Percentiles rank a stretch among this genome's conserved stretches.
Evolutionary conservation across 2,888 invertebrate species (phyloP).

Genomic region (Noctua janthe): DNA sequence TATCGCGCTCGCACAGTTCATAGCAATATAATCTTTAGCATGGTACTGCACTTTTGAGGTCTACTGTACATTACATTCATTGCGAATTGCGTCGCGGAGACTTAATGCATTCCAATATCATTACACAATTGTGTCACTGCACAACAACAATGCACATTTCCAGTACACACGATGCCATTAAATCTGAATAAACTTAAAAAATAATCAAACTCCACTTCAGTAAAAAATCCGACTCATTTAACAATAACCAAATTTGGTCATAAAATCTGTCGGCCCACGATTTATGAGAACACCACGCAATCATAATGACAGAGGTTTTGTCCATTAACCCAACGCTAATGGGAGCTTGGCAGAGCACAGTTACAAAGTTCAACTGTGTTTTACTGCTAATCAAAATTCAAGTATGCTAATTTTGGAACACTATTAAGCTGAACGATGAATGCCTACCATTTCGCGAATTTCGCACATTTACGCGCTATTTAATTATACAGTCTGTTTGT

Average conservation of each 20-base stretch:
- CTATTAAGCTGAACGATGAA: conserved; percentile 75
- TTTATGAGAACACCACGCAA: conserved; percentile 73
- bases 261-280: conserved; percentile 77
- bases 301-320: conserved; percentile 82
- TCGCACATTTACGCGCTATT: conserved; percentile 67
- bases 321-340: conserved; percentile 83
- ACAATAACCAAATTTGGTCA: conserved; percentile 75
- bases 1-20: too few relatives aligned
- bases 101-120: not conserved
- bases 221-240: conserved; percentile 66
- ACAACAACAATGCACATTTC: not conserved
- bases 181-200: conserved; percentile 22
- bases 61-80: not conserved
- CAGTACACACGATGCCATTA: conserved; percentile 12
- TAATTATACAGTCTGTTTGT: conserved; percentile 70
- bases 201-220: conserved; percentile 35
- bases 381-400: conserved; percentile 88
- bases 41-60: too few relatives aligned
- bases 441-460: conserved; percentile 65
- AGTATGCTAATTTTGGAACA: conserved; percentile 86
- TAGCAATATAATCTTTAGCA: too few relatives aligned
- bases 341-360: conserved; percentile 73
- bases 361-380: conserved; percentile 79
- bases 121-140: not conserved
- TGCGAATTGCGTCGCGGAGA: not conserved